Base-by-base conservation (phyloP, 2,113 vertebrate species). In the Tyto alba region DNA sequence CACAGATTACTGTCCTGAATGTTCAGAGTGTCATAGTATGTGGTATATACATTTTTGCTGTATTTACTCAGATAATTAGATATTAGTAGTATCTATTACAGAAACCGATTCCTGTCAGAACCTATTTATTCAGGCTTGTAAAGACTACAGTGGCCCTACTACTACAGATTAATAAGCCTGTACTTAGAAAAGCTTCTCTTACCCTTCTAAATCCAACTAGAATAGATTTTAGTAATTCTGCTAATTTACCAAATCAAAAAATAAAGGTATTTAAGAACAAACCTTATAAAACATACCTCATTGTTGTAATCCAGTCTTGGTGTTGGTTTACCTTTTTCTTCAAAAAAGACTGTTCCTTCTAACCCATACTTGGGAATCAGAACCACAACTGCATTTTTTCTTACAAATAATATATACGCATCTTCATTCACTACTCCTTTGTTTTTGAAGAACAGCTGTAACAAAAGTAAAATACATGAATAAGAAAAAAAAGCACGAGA, bases 311-410 rank as follows among this genome's bases (percentile, higher is more conserved):
- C 78, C 63, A 99, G 97, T 22, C 60, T 97, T 79, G 98, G 98
- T 25, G 96, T 96, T 26, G 97, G 96, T 96, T 99, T 99, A 96
- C 98, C 98, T 96, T 99, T 99, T 93, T 97, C 96, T 94, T 99
- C 99, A 95, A 99, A 99, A 96, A 99, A 99, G 27, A 99, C 99
- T 0, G 99, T 99, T 79, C 99, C 99, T 98, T 99, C 99, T 96
- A 99, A 97, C 5, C 99, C 99, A 75, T 99, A 99, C 96, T 99
- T 99, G 11, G 99, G 99, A 94, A 99, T 99, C 82, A 99, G 98
- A 60, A 99, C 98, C 38, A 99, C 99, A 96, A 99, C 98, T 5
- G 99, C 99, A 86, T 99, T 99, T 97, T 99, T 99, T 94, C 99
- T 98, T 93, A 99, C 99, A 97, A 99, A 99, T 15, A 99, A 98